Base-by-base conservation (phyloP, 2,888 invertebrate species). In the Pandemis cinnamomeana region DNA sequence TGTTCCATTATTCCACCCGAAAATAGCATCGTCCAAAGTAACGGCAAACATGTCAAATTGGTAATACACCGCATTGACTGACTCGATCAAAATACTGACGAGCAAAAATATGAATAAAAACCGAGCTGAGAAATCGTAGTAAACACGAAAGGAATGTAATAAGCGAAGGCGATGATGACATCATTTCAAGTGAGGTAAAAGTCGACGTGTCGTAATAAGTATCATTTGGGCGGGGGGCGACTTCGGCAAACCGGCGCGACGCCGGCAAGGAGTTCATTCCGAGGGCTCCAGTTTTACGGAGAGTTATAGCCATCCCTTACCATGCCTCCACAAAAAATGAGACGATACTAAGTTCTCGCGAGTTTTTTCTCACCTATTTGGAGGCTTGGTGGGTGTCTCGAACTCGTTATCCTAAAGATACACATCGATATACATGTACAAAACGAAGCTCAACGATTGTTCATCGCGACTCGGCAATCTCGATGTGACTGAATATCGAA, bases 151-250 rank as follows among this genome's bases (percentile, higher is more conserved):
- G 58, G 51, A 71, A 67, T 48, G 60, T 60, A 68, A 48, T 71
- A 67, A 66, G 60, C 60, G 71, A 71, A 67, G 58, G 60, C 66
- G 41, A 60, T 46, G 63, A 64, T 66, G 60, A 41, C 66, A 67
- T 67, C 41, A 66, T 71, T 67, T 67, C 42, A 51, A 67, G 71
- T n/a, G 66, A 71, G 71, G 66, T 71, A 60, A 71, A 71, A 60
- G 58, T 27, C 71, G 48, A 48, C 66, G 66, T 71, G 66, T 71
- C 66, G 60, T 67, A 66, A 71, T 71, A 67, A 71, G 71, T 71
- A 67, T 67, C 66, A 67, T 71, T 66, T 67, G 48, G 42, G 51
- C 8, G 51, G 71, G 51, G 71, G 66, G 36, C 6, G 51, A 15
- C 63, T 5, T n/a, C 27, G 27, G 46, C 20, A 60, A 67, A 66